A percentile compares a stretch with the other conserved stretches of the same genome.
phyloP scores from a whole-genome alignment of 1,140 invertebrate genomes.

The Papilio machaon region DNA sequence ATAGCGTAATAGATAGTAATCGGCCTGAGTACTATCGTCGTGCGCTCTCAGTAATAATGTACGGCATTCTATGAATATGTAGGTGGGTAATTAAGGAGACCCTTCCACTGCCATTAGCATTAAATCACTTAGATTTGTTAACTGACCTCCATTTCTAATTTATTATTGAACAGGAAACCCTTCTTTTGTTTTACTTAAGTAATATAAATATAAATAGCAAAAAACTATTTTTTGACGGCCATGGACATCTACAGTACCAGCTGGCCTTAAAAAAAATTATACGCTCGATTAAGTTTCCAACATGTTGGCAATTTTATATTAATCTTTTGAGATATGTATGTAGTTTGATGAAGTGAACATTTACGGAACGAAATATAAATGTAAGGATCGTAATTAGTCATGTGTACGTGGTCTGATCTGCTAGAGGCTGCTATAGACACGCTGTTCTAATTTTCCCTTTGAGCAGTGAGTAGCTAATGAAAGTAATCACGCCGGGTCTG shows the following conservation, averaged over 20 bases:
- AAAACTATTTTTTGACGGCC: no score
- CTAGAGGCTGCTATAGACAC: background rate
- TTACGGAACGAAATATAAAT: background rate
- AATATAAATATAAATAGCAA: background rate
- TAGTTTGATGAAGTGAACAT: background rate
- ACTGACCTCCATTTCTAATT: slow-evolving; percentile 10
- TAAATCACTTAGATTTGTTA: slow-evolving; percentile 25
- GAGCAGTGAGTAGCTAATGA: slow-evolving; percentile 5
- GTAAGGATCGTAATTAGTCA: background rate
- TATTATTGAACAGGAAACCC: background rate
- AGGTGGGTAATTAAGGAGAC: slow-evolving; percentile 3
- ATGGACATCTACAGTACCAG: no score
- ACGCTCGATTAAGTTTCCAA: no score
- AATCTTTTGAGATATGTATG: no score
- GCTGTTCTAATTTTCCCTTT: slow-evolving; percentile 10
- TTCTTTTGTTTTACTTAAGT: background rate
- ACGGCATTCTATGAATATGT: slow-evolving; percentile 9
- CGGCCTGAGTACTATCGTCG: background rate
- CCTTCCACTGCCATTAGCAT: slow-evolving; percentile 13
- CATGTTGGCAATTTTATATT: no score
- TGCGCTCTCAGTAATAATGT: background rate
- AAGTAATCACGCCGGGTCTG: background rate
- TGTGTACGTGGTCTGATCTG: background rate
- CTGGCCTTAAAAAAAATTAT: no score
- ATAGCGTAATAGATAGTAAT: background rate